phyloP scores from a whole-genome alignment of 2,797 vertebrate genomes.

The Phyllotis vaccarum region DNA sequence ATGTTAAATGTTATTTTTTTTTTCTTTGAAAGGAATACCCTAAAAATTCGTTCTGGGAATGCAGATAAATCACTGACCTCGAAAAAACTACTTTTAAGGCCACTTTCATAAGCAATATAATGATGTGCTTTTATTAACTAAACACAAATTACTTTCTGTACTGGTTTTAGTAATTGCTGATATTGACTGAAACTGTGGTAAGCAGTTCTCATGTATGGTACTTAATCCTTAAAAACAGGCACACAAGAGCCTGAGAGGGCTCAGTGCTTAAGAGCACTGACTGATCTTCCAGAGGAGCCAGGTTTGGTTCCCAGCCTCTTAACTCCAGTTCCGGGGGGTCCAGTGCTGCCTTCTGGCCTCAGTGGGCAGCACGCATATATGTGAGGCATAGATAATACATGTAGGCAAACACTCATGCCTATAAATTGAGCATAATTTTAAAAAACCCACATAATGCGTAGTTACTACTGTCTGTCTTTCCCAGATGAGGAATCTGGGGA shows the following conservation, averaged over 20 bases:
- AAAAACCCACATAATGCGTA: not conserved
- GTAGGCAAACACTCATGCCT: not conserved
- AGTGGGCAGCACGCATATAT: not conserved
- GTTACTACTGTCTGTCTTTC: not conserved
- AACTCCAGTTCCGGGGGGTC: not conserved
- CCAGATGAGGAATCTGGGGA: not conserved
- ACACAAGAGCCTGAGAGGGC: not conserved
- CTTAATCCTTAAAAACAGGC: not conserved
- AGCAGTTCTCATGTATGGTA: not conserved
- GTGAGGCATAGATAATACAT: not conserved
- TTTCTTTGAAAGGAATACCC: not conserved
- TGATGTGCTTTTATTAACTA: not conserved
- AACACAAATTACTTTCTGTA: too few relatives aligned
- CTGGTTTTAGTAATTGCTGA: not conserved
- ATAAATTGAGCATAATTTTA: not conserved
- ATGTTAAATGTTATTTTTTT: not conserved
- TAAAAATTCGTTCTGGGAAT: not conserved
- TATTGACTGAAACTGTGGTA: not conserved
- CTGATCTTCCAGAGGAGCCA: not conserved
- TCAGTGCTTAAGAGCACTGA: not conserved
- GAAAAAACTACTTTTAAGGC: not conserved
- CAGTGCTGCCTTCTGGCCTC: not conserved
- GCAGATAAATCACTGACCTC: not conserved
- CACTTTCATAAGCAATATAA: not conserved
- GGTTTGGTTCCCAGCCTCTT: not conserved